Evolutionary conservation across 1,140 invertebrate genomes (phyloP).

Genomic region (Psix sp.): DNA sequence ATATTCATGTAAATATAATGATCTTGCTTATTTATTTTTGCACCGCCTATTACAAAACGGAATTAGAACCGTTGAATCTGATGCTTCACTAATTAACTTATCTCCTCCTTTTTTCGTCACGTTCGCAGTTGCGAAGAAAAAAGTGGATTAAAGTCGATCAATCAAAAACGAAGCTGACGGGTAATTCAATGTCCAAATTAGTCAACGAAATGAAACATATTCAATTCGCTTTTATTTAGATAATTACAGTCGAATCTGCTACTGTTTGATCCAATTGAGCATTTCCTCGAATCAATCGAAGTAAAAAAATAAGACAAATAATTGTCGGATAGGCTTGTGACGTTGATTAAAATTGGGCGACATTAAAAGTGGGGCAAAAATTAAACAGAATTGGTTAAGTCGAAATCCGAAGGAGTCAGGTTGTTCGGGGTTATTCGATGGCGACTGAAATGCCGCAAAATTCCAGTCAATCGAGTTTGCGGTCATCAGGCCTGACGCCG

Average conservation of each 20-base stretch:
- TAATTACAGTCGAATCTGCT: slow-evolving; percentile 48
- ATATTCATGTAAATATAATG: slow-evolving; percentile 47
- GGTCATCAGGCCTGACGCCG: slow-evolving; percentile 52
- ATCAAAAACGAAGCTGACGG: too few species aligned
- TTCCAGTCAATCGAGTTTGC: slow-evolving; percentile 64
- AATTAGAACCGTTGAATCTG: slow-evolving; percentile 42
- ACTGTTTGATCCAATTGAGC: slow-evolving; percentile 38
- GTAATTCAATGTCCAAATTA: too few species aligned
- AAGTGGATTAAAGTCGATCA: too few species aligned
- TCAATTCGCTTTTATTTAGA: slow-evolving; percentile 40
- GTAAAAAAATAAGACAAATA: slow-evolving; percentile 25
- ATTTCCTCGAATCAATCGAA: slow-evolving; percentile 37
- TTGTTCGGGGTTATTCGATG: slow-evolving; percentile 23
- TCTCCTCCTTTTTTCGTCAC: too few species aligned
- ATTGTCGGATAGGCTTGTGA: too few species aligned
- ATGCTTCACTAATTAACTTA: too few species aligned
- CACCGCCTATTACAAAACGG: slow-evolving; percentile 10
- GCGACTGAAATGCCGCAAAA: slow-evolving; percentile 55
- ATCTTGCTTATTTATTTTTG: slow-evolving; percentile 33
- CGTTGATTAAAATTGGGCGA: too few species aligned
- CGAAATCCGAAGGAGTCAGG: background rate
- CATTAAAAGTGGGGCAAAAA: too few species aligned
- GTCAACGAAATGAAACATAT: too few species aligned
- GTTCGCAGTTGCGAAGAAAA: too few species aligned
- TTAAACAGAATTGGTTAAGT: slow-evolving; percentile 4